Percentiles rank a stretch among this genome's conserved stretches.
Conservation (phyloP, 2,797 vertebrate species). For the Steatocranus sp. region DNA sequence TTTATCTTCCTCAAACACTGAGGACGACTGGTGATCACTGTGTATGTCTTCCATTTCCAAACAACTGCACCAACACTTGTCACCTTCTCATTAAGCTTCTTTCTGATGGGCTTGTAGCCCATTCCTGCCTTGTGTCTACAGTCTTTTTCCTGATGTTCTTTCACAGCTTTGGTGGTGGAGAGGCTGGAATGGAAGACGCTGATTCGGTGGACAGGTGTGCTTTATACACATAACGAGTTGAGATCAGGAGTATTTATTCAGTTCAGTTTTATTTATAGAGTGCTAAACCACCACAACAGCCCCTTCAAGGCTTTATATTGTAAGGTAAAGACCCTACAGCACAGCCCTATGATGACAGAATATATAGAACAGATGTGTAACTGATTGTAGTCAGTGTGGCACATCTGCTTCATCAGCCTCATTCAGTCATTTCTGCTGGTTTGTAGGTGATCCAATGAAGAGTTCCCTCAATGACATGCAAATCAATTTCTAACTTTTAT, state of each 20-base stretch:
- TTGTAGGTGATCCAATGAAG: neutral
- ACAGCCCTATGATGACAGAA: neutral
- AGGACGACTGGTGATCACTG: neutral
- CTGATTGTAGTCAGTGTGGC: neutral
- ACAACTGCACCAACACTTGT: neutral
- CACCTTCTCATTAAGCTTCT: neutral
- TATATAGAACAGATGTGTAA: neutral
- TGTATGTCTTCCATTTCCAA: neutral
- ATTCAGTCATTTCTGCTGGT: neutral
- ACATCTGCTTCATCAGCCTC: neutral
- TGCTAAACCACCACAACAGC: neutral
- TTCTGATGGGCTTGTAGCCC: rapidly evolving
- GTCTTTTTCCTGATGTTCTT: neutral
- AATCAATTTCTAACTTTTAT: neutral
- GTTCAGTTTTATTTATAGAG: rapidly evolving
- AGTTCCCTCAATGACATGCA: neutral
- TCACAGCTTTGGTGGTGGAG: neutral
- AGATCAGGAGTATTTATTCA: neutral
- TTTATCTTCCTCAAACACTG: neutral
- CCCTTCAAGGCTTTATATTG: neutral
- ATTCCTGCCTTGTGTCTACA: neutral
- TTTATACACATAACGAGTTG: neutral
- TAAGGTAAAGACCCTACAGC: neutral
- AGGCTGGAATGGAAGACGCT: neutral
- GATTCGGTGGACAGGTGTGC: neutral